Conservation (phyloP, 2,797 vertebrate species). For the Coilia nasus region DNA sequence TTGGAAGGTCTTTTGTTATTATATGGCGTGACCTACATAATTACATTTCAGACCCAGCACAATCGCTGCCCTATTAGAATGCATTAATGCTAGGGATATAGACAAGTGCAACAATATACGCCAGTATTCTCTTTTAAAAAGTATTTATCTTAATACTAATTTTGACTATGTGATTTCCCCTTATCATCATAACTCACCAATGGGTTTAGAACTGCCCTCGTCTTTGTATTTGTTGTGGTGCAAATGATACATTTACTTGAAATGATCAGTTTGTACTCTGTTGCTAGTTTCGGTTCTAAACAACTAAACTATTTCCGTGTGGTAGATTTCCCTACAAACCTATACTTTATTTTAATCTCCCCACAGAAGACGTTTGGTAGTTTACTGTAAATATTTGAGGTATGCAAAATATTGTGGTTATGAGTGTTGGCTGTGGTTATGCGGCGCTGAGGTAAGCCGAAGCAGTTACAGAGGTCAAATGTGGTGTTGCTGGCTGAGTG, state of each 20-base stretch:
- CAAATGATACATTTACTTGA: no score
- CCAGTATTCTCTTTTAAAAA: no score
- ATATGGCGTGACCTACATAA: neutral
- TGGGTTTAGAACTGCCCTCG: no score
- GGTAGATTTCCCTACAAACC: neutral
- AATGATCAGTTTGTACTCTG: no score
- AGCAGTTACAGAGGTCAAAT: neutral
- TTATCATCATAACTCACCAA: no score
- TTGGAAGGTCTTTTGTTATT: neutral
- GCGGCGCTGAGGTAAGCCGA: neutral
- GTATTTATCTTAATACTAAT: no score
- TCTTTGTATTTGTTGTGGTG: no score
- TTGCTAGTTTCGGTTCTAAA: no score
- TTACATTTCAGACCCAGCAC: neutral
- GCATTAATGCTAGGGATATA: neutral
- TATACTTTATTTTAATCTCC: neutral
- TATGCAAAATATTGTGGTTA: neutral
- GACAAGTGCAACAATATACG: neutral
- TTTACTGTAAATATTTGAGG: neutral
- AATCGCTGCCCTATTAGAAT: neutral
- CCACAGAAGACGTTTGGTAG: neutral
- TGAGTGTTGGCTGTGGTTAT: neutral
- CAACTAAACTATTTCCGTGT: neutral
- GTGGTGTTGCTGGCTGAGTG: neutral
- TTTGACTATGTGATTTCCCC: no score